A percentile compares a stretch with the other conserved stretches of the same genome.
Evolutionary conservation across 2,888 invertebrate species (phyloP).

Genomic region (Carabus problematicus): DNA sequence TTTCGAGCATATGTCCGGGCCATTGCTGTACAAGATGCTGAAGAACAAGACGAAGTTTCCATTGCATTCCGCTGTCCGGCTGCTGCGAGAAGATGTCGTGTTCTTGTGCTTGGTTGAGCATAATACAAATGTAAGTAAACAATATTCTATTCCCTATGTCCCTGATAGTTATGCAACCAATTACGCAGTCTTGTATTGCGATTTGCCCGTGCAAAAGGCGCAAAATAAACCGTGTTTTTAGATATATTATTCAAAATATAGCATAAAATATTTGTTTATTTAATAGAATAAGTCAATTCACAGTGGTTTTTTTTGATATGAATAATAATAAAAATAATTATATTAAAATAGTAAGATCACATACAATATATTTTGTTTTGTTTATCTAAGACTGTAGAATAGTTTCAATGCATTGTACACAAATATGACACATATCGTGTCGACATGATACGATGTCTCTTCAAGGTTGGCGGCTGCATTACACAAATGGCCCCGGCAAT

Average conservation of each 20-base stretch:
- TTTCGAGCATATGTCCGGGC: conserved; percentile 92
- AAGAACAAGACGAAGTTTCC: conserved; percentile 89
- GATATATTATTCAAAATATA: not conserved
- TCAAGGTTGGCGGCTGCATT: conserved; percentile 61
- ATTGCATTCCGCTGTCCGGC: conserved; percentile 86
- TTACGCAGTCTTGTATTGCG: too few relatives aligned
- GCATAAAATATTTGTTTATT: conserved; percentile 7
- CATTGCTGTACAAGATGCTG: conserved; percentile 87
- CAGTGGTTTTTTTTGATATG: not conserved
- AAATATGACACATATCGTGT: conserved; percentile 68
- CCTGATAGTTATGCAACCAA: not conserved
- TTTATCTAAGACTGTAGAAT: conserved; percentile 59
- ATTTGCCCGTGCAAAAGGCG: too few relatives aligned
- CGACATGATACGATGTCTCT: conserved; percentile 58
- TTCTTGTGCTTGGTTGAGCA: conserved; percentile 93
- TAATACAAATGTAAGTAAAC: conserved; percentile 79
- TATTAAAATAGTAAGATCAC: not conserved
- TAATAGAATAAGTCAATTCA: not conserved
- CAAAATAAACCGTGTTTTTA: not conserved
- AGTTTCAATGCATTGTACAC: conserved; percentile 69
- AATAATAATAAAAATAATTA: not conserved
- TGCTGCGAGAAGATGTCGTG: conserved; percentile 92
- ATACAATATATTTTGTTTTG: not conserved
- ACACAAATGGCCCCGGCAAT: conserved; percentile 77
- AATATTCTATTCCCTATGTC: not conserved